These are phyloP conservation scores for Cnemophilus loriae DNA, from an alignment of 2,113 vertebrate genomes.

Conservation along the genomic window DNA sequence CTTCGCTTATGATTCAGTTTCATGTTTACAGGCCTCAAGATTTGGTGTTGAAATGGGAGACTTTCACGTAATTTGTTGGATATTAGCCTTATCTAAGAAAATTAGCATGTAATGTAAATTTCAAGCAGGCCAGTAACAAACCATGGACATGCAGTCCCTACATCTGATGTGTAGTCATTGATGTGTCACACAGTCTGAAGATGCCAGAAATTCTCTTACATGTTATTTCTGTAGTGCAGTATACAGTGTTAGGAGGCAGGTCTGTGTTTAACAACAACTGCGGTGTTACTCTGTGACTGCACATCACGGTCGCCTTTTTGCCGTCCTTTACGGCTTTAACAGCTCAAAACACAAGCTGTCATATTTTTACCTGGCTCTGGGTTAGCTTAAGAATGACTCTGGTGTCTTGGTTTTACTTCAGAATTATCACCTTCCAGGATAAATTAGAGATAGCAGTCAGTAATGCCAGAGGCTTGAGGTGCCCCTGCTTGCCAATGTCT, in stretches of 20 bases:
- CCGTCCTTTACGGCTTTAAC: background rate
- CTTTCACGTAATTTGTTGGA: background rate
- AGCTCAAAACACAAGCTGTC: background rate
- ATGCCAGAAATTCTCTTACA: background rate
- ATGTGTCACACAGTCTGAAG: background rate
- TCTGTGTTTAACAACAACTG: background rate
- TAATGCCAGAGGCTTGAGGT: background rate
- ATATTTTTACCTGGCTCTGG: background rate
- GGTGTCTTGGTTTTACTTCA: background rate
- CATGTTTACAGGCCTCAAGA: background rate
- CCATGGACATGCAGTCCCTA: background rate
- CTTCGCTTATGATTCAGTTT: background rate
- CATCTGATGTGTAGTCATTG: accelerated
- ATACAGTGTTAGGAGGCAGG: background rate
- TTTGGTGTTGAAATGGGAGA: background rate
- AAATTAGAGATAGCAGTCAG: background rate
- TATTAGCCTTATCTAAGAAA: background rate
- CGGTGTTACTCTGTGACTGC: background rate
- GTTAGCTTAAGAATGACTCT: background rate
- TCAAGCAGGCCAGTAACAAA: background rate
- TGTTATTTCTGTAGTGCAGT: background rate
- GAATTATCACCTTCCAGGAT: background rate
- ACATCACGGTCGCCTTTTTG: background rate
- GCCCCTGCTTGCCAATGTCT: background rate
- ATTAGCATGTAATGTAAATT: background rate